Percentiles rank a stretch among this genome's conserved stretches.
phyloP scores from a whole-genome alignment of 2,113 vertebrate species.

The Dromas ardeola region DNA sequence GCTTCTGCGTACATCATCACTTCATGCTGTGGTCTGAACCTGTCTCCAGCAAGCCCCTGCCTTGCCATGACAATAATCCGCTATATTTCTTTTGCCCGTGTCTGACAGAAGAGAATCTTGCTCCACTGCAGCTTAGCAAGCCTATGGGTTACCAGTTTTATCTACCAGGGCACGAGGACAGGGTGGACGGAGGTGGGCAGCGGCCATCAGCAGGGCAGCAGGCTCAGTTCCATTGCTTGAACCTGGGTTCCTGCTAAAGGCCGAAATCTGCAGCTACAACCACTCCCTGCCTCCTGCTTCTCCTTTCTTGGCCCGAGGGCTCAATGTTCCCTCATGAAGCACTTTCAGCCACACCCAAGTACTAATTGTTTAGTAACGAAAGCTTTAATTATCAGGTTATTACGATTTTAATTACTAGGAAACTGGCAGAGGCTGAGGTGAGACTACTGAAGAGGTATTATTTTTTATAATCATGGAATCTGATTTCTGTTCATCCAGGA shows the following conservation, averaged over 20 bases:
- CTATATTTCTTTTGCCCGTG: not conserved
- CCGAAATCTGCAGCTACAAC: not conserved
- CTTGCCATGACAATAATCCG: not conserved
- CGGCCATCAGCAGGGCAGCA: not conserved
- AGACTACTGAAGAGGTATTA: not conserved
- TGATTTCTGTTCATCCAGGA: not conserved
- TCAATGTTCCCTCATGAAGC: not conserved
- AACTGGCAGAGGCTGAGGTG: not conserved
- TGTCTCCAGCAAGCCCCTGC: not conserved
- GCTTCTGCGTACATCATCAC: not conserved
- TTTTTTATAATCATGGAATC: not conserved
- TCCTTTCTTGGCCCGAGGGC: not conserved
- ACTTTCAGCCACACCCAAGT: not conserved
- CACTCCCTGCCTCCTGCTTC: not conserved
- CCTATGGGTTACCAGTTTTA: not conserved
- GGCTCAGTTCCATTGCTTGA: not conserved
- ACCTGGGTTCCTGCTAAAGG: not conserved
- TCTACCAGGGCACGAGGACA: fast-evolving
- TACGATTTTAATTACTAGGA: not conserved
- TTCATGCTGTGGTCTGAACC: not conserved
- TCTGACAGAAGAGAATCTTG: not conserved
- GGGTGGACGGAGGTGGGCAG: not conserved
- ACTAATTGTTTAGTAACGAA: slow-evolving; percentile 41
- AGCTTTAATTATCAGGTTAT: slow-evolving; percentile 22
- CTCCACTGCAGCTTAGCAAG: not conserved